phyloP scores from a whole-genome alignment of 2,113 vertebrate genomes.

The Ochotona princeps region DNA sequence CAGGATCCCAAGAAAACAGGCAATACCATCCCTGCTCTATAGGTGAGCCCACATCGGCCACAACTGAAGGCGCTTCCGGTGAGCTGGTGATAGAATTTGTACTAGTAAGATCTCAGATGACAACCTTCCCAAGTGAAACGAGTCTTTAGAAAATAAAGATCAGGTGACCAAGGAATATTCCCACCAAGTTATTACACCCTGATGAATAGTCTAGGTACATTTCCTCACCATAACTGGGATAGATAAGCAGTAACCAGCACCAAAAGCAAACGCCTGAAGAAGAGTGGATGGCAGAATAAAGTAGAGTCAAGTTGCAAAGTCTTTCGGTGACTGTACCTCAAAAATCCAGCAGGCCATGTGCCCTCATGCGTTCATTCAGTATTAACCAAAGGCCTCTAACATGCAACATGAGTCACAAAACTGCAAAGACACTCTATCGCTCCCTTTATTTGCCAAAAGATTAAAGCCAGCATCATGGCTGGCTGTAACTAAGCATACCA shows the following conservation, averaged over 20 bases:
- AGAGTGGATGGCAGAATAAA: not conserved
- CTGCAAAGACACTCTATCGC: not conserved
- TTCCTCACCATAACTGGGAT: not conserved
- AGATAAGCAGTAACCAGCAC: not conserved
- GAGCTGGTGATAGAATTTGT: not conserved
- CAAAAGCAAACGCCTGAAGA: not conserved
- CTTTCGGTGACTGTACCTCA: not conserved
- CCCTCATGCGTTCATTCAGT: not conserved
- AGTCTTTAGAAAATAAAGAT: constrained; percentile 6
- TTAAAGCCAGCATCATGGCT: not conserved
- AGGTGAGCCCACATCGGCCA: not conserved
- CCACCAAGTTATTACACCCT: not conserved
- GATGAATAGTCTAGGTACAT: not conserved
- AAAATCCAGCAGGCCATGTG: not conserved
- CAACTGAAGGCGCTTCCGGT: not conserved
- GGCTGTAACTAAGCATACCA: not conserved
- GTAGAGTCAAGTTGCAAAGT: not conserved
- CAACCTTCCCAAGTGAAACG: constrained; percentile 2
- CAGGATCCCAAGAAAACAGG: not conserved
- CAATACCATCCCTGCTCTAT: not conserved
- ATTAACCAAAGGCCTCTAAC: not conserved
- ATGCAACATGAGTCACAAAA: constrained; percentile 15
- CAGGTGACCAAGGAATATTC: not conserved
- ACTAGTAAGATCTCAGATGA: not conserved
- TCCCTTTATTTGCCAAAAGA: not conserved